Evolutionary conservation across 2,888 invertebrate species (phyloP), one percentile per base, ranked within the genome.

Genomic region (Anthoptus insignis): DNA sequence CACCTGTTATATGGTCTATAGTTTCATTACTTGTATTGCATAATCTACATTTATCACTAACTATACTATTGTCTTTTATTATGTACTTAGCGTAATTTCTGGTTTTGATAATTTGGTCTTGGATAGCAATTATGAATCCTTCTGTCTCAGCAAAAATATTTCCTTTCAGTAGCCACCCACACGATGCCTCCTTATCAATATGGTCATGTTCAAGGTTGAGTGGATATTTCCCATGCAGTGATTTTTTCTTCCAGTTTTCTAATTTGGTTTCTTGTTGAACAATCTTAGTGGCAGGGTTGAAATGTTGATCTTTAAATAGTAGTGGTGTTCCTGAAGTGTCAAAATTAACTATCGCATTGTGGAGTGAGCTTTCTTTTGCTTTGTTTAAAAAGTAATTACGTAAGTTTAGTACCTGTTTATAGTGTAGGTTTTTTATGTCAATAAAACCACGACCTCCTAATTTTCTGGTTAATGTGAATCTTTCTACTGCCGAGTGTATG

Each of bases 1-100:
- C 57, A 22, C 65, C 65, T 42, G 60, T 65, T 6, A 65, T 65
- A 19, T 65, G 59, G n/a, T 65, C 24, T 54, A 65, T 65, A 16
- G 47, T 53, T 45, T 47, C 59, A 11, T 9, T 49, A 1, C 2
- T 50, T 34, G 21, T n/a, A 16, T 63, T 9, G 11, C 65, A 65
- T 50, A 50, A 29, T 13, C 65, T 37, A 32, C 65, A 65, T 53
- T 60, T 65, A 34, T 65, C 65, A 8, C 22, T 56, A n/a, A n/a
- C n/a, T n/a, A n/a, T 21, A 21, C 39, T 56, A 60, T 49, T 13
- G 14, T 61, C 54, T 22, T 53, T 61, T 3, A 45, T 8, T 13
- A 61, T 61, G 19, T 53, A 24, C 47, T 61, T 61, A 14, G 29
- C 16, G 16, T 54, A 61, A 21, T 61, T 54, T 4, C 61, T 42